These are phyloP conservation scores for Dasysyrphus albostriatus DNA, from an alignment of 2,888 invertebrate species.

Conservation along the genomic window DNA sequence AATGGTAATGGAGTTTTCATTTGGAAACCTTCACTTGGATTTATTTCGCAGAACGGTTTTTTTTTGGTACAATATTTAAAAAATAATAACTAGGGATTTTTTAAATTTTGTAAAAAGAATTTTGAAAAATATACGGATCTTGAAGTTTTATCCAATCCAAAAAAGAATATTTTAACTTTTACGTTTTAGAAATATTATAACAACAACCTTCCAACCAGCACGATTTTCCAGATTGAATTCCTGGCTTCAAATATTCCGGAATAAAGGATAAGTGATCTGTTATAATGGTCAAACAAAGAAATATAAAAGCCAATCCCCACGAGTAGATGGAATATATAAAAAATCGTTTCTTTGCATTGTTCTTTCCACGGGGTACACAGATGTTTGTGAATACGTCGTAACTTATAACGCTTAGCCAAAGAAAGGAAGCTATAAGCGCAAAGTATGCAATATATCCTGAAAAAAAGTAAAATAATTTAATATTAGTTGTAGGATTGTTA, in stretches of 20 bases:
- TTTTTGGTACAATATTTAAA: no score
- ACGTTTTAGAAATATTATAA: no score
- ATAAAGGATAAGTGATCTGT: slow-evolving; percentile 80
- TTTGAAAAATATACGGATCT: no score
- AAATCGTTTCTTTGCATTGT: slow-evolving; percentile 81
- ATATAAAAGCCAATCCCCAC: slow-evolving; percentile 81
- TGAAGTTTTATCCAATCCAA: no score
- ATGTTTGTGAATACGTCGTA: slow-evolving; percentile 91
- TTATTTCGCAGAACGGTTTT: no score
- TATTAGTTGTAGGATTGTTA: no score
- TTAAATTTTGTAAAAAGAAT: no score
- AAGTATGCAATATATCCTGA: slow-evolving; percentile 89
- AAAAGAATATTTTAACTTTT: no score
- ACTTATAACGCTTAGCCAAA: slow-evolving; percentile 94
- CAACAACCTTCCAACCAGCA: slow-evolving; percentile 86
- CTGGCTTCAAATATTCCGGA: slow-evolving; percentile 83
- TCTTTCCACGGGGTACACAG: slow-evolving; percentile 79
- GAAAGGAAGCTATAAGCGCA: slow-evolving; percentile 91
- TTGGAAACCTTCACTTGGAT: no score
- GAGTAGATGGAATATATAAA: slow-evolving; percentile 81
- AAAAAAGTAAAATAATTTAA: slow-evolving; percentile 14
- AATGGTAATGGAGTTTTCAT: no score
- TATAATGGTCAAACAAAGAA: slow-evolving; percentile 78
- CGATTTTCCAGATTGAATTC: slow-evolving; percentile 83
- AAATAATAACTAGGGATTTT: no score